Conservation (phyloP, 2,888 invertebrate genomes). For the Drosophila gaucha region DNA sequence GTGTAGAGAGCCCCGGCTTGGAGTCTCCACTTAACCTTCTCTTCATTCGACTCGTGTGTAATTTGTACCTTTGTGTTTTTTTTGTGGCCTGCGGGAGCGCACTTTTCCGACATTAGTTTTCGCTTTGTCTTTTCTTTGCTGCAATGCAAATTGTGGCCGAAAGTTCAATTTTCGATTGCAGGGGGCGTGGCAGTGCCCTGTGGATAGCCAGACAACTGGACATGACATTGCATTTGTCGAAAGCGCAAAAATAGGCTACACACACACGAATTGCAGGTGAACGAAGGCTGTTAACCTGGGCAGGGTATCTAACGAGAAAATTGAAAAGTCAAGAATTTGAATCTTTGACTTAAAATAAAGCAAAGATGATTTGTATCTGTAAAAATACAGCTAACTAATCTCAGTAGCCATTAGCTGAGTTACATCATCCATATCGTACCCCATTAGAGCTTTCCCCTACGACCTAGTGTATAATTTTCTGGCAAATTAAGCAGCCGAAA, state of each 20-base stretch:
- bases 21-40: constrained; percentile 12
- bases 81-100: constrained; percentile 24
- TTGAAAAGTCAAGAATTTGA: no score
- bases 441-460: neutral
- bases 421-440: no score
- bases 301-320: no score
- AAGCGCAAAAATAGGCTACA: neutral
- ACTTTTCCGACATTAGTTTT: constrained; percentile 46
- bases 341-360: no score
- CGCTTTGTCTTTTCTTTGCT: constrained; percentile 7
- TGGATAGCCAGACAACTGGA: constrained; percentile 25
- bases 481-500: constrained; percentile 57
- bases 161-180: constrained; percentile 34
- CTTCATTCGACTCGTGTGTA: constrained; percentile 23
- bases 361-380: no score
- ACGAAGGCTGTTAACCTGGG: no score
- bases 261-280: constrained; percentile 34
- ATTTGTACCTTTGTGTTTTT: constrained; percentile 49
- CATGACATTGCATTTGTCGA: constrained; percentile 24
- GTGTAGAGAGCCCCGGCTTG: neutral
- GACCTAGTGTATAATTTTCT: constrained; percentile 44
- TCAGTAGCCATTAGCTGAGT: no score
- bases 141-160: constrained; percentile 16
- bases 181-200: constrained; percentile 27
- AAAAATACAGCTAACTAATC: no score